A percentile compares a stretch with the other conserved stretches of the same genome.
phyloP scores from a whole-genome alignment of 2,888 invertebrate species.

The Melieria omissa region DNA sequence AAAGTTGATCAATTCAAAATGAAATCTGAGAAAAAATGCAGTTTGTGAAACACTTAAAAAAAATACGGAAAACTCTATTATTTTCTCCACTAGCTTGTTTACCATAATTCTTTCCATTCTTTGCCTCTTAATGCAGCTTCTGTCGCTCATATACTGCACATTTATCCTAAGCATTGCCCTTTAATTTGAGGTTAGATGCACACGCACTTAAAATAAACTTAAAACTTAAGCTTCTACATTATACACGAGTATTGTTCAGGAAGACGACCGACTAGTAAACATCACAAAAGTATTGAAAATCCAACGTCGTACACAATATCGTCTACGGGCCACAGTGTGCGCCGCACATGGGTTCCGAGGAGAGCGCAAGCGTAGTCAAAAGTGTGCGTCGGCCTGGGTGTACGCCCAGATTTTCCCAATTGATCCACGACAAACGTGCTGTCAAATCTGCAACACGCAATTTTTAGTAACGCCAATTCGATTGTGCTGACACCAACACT shows the following conservation, averaged over 20 bases:
- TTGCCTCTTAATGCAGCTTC: no score
- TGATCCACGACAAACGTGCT: constrained; percentile 97
- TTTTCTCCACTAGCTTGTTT: no score
- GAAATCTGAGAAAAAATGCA: no score
- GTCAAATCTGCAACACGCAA: constrained; percentile 81
- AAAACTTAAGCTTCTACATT: neutral
- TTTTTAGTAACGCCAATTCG: no score
- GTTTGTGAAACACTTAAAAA: no score
- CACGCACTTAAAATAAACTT: neutral
- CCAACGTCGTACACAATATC: neutral
- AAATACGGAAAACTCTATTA: no score
- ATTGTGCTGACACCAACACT: constrained; percentile 27
- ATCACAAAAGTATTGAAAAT: neutral
- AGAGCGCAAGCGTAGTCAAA: constrained; percentile 82
- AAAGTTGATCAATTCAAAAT: no score
- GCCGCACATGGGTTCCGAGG: constrained; percentile 73
- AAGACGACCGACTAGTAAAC: neutral
- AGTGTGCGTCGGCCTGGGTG: constrained; percentile 88
- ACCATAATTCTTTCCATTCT: no score
- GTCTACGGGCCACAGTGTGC: constrained; percentile 47
- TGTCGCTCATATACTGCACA: no score
- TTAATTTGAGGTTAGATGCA: no score
- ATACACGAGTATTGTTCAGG: neutral
- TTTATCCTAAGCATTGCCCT: no score
- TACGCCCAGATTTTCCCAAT: constrained; percentile 98